Percentiles rank a stretch among this genome's conserved stretches.
Evolutionary conservation across 1,140 invertebrate species (phyloP).

Genomic region (Spodoptera frugiperda): DNA sequence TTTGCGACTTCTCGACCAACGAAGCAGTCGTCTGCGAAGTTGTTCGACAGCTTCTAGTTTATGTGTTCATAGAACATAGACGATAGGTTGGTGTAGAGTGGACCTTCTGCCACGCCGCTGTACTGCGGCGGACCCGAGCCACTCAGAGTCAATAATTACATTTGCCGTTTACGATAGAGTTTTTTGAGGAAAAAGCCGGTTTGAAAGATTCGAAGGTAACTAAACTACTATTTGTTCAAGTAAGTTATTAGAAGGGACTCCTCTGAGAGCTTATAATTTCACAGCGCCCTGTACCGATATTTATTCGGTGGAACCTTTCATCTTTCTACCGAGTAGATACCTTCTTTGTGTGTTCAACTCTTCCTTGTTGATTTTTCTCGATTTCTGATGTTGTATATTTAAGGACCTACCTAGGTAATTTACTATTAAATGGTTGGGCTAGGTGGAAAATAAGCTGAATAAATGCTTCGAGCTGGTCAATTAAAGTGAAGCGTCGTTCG

Average conservation of each 20-base stretch:
- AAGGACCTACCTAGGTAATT: too few relatives aligned
- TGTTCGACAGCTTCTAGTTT: too few relatives aligned
- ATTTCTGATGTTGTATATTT: too few relatives aligned
- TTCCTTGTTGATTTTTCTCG: too few relatives aligned
- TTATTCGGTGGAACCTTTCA: background rate
- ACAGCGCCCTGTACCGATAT: background rate
- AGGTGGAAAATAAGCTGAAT: too few relatives aligned
- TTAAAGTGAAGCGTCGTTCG: too few relatives aligned
- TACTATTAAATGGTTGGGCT: too few relatives aligned
- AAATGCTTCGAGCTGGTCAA: too few relatives aligned
- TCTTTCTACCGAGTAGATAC: background rate
- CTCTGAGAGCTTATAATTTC: background rate
- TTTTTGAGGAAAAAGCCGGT: slow-evolving; percentile 31
- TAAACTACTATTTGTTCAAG: slow-evolving; percentile 33
- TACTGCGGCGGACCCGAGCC: slow-evolving; percentile 45
- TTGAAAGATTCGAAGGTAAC: slow-evolving; percentile 23
- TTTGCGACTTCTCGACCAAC: too few relatives aligned
- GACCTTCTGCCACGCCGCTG: background rate
- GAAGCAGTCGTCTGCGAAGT: too few relatives aligned
- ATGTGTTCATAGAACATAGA: background rate
- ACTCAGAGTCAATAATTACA: slow-evolving; percentile 56
- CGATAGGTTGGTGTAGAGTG: background rate
- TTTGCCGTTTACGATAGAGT: slow-evolving; percentile 52
- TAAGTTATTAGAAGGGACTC: background rate
- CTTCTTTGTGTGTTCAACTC: too few relatives aligned